Percentiles rank a stretch among this genome's conserved stretches.
Conservation (phyloP, 2,888 invertebrate genomes). For the Nomada goodeniana region DNA sequence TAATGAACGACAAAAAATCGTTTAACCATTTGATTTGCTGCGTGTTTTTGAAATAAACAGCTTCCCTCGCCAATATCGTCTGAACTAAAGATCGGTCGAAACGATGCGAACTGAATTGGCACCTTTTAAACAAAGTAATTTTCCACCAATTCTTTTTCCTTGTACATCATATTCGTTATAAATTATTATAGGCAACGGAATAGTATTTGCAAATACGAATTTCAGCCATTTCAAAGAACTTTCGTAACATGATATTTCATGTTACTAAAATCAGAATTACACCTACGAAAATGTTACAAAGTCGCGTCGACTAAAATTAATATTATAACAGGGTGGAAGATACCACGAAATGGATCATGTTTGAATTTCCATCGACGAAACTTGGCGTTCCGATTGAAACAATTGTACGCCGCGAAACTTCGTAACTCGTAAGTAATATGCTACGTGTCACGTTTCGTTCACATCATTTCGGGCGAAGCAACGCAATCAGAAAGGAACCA, state of each 20-base stretch:
- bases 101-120: not conserved
- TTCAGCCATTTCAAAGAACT: too few relatives aligned
- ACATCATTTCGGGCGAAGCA: slow-evolving; percentile 3
- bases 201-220: too few relatives aligned
- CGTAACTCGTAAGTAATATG: too few relatives aligned
- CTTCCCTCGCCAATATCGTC: not conserved
- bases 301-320: not conserved
- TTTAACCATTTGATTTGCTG: not conserved
- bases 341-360: not conserved
- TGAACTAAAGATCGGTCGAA: not conserved
- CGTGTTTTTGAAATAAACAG: not conserved
- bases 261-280: too few relatives aligned
- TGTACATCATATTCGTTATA: too few relatives aligned
- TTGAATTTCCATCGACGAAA: not conserved
- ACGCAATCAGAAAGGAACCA: slow-evolving; percentile 1
- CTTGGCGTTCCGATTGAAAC: not conserved
- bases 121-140: not conserved
- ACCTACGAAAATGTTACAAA: too few relatives aligned
- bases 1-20: not conserved
- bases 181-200: too few relatives aligned
- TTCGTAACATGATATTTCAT: too few relatives aligned
- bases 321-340: not conserved
- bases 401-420: not conserved
- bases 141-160: too few relatives aligned
- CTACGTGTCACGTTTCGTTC: not conserved